Evolutionary conservation across 2,888 invertebrate genomes (phyloP), one percentile per base, ranked within the genome.

Genomic region (Geotrupes spiniger): DNA sequence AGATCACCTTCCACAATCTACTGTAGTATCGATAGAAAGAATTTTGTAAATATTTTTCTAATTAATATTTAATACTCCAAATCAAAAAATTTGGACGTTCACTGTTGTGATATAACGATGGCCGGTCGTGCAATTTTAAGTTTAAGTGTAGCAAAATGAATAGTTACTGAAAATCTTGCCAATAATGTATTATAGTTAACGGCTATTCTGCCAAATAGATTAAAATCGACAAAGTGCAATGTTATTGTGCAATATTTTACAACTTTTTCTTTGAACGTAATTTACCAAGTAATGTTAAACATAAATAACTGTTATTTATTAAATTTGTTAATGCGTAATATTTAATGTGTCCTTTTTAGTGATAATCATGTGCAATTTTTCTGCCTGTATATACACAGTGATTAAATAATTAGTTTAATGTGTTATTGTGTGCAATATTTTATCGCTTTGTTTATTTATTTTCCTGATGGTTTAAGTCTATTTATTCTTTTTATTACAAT

Each of bases 111-210:
- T 70, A 69, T 65, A 62, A 16, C 26, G 16, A 28, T 61, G 71
- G 71, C 71, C 71, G 71, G 70, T 65, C 57, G 71, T 71, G 71
- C 71, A 71, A 71, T 63, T 49, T 43, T 54, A 46, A 51, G 58
- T 60, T 58, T 52, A 55, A 56, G 53, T 48, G n/a, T 40, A 31
- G 33, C 10, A 11, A 25, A 42, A 41, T 10, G 16, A 36, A 39
- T 26, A 46, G 31, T 25, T 17, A 46, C 37, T 25, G 25, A 14
- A 51, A 52, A 45, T 52, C 49, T 49, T 49, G 51, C 53, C 51
- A 41, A 53, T 48, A 44, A 33, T 38, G 38, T 45, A 45, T 54
- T 42, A 46, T 33, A 11, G 14, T 21, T 47, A 45, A 28, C 38
- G 11, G 8, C 10, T 33, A 27, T 14, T 29, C 29, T 58, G 57